Base-by-base conservation (phyloP, 2,888 invertebrate genomes). In the Ditylenchus weischeri region DNA sequence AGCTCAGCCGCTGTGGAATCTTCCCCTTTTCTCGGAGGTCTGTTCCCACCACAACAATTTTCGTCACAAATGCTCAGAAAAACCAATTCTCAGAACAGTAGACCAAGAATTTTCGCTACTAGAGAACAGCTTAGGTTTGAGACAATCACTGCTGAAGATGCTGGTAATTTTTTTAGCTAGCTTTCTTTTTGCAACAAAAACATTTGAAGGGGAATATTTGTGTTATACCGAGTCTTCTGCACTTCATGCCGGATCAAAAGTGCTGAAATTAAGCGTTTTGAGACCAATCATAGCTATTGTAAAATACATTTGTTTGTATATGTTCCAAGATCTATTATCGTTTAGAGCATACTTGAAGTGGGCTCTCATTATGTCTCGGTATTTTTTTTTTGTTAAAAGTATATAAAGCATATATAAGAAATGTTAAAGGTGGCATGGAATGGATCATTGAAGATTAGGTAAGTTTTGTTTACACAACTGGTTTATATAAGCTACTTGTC, bases 291-390 rank as follows among this genome's bases (percentile, higher is more conserved):
- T 69, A 38, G 38, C 29, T 38, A 64, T 68, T 15, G 65, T 36
- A 54, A 54, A 54, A 23, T 29, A 54, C 6, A 18, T 21, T 54
- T 18, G 13, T 18, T n/a, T 15, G 29, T 11, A 54, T 15, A 54
- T 2, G 7, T 54, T 54, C 4, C 2, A 54, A 54, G n/a, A 1
- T 50, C 5, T 43, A 43, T 43, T 43, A 13, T 43, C 13, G 13
- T 43, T 43, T n/a, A 57, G 48, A 64, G 50, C n/a, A 54, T 69
- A 8, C 43, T 75, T 11, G 74, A 75, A 57, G 47, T 76, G 6
- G 75, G 75, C 19, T 76, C 76, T 1, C 75, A 76, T 65, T 76
- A 76, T 65, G 71, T 74, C 23, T 66, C 75, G 0, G 58, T 76
- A 50, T 3, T 13, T 8, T 43, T 13, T 43, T 43, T 3, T 8